Base-by-base conservation (phyloP, 2,888 invertebrate species). In the Stenchaetothrips biformis region DNA sequence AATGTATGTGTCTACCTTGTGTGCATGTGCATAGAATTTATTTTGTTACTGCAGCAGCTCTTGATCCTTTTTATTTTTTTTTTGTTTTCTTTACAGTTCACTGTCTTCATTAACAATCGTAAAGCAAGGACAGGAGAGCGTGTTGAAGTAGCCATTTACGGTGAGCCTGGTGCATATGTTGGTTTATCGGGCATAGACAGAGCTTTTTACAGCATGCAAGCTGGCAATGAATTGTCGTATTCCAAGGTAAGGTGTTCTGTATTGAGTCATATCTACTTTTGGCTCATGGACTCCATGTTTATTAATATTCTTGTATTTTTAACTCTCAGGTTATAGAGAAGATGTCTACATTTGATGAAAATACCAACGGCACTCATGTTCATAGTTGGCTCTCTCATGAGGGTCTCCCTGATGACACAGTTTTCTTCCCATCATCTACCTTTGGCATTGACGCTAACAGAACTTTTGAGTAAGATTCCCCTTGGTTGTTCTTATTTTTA, bases 151-250 rank as follows among this genome's bases (percentile, higher is more conserved):
- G 95, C 96, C 0, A 94, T 97, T 82, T 94, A 93, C 85, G 97
- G 98, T 18, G 95, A 97, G 86, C 97, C 98, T 0, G 97, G 98
- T 16, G 93, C 98, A 0, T 97, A 96, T 87, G 96, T 98, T 7
- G 97, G 95, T 0, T 90, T 98, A 25, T 95, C 96, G 0, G 98
- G 93, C 80, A 92, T 97, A 82, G 96, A 96, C 87, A 91, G 94
- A 85, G 93, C 95, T 47, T 95, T 96, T 87, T 96, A 94, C 87
- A 92, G 94, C 9, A 95, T 97, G 95, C 96, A 96, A 88, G 95
- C 96, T 18, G 96, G 96, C 79, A 96, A 96, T 86, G 96, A 96
- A 85, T 88, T 97, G 81, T 92, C 94, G 0, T 95, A 96, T 85
- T 94, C 95, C 0, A 94, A 95, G 88, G 93, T 93, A 85, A 83